Evolutionary conservation across 2,888 invertebrate species (phyloP), one percentile per base, ranked within the genome.

Genomic region (Dryococelus australis): DNA sequence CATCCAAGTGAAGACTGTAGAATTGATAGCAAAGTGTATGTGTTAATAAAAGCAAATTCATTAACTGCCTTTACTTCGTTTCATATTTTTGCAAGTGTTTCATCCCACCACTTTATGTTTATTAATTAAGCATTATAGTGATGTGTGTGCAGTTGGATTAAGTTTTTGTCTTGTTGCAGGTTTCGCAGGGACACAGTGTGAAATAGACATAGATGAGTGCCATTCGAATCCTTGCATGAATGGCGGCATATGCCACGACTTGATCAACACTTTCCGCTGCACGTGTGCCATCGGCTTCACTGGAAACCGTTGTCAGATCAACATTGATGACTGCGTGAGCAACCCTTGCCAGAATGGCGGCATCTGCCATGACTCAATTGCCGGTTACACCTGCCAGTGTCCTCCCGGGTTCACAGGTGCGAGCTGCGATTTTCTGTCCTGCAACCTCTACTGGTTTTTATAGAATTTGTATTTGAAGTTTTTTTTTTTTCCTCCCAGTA

Each of bases 321-420:
- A 98, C 93, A 97, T 98, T 91, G 98, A 98, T 91, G 98, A 98
- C 91, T 98, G 98, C 92, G 95, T 96, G 0, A 97, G 97, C 1
- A 96, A 96, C 89, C 98, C 98, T 0, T 99, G 99, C 91, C 95
- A 97, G 2, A 98, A 99, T 91, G 97, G 97, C 13, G 97, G 97
- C 5, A 95, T 95, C 8, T 98, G 98, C 90, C 96, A 96, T 86
- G 98, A 98, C 92, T 96, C 96, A 24, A 96, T 98, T 88, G 98
- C 98, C 28, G 96, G 96, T 79, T 99, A 98, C 93, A 96, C 96
- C 1, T 99, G 99, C 93, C 96, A 97, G 90, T 99, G 99, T 91
- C 97, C 96, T 3, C 95, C 97, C 13, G 98, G 98, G 26, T 98
- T 97, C 91, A 97, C 96, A 51, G 97, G 96, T 93, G 91, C 92